Evolutionary conservation across 2,888 invertebrate species (phyloP).

Genomic region (Dugesia japonica): DNA sequence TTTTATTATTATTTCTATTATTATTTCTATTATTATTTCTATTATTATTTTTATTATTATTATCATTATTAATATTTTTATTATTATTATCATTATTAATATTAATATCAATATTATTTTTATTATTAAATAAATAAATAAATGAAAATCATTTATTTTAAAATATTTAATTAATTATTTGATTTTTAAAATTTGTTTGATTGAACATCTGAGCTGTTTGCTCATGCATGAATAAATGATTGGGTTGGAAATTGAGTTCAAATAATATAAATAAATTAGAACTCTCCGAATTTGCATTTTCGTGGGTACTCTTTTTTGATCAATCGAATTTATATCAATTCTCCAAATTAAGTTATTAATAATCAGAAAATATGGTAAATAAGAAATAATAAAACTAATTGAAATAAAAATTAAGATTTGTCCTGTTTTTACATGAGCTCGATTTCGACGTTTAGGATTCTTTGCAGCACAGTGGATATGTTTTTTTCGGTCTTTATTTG

Average conservation of each 20-base stretch:
- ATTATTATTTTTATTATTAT: no score
- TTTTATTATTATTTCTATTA: no score
- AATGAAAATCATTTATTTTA: no score
- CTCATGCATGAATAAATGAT: slow-evolving; percentile 42
- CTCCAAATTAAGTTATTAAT: slow-evolving; percentile 35
- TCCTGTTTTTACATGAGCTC: slow-evolving; percentile 37
- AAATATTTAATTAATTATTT: no score
- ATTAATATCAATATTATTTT: no score
- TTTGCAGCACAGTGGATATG: background rate
- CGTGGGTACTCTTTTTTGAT: background rate
- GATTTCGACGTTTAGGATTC: slow-evolving; percentile 21
- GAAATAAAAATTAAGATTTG: slow-evolving; percentile 39
- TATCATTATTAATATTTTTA: no score
- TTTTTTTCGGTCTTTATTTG: background rate
- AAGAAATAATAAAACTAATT: slow-evolving; percentile 38
- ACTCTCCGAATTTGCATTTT: slow-evolving; percentile 28
- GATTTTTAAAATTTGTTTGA: background rate
- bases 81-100: no score
- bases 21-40: no score
- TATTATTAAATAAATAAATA: no score
- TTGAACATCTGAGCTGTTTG: slow-evolving; percentile 37
- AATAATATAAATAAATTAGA: slow-evolving; percentile 39
- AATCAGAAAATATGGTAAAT: slow-evolving; percentile 38
- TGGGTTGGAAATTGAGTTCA: slow-evolving; percentile 41
- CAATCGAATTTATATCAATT: background rate